Conservation (phyloP, 2,888 invertebrate species). For the Adineta ricciae region DNA sequence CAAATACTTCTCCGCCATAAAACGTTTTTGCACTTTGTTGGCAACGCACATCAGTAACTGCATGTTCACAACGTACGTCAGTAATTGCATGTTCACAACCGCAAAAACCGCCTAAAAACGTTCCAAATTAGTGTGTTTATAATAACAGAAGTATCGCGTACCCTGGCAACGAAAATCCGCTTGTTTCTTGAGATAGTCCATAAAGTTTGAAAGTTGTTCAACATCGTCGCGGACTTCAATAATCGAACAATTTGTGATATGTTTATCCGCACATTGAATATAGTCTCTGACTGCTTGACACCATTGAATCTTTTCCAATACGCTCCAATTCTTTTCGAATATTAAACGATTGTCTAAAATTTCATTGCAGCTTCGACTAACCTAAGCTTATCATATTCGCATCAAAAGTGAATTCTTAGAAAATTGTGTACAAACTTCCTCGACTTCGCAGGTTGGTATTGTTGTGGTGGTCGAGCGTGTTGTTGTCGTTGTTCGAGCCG, state of each 20-base stretch:
- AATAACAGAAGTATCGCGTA: background rate
- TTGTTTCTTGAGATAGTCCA: slow-evolving; percentile 25
- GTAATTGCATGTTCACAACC: slow-evolving; percentile 26
- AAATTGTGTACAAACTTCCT: background rate
- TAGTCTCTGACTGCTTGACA: slow-evolving; percentile 23
- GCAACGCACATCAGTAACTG: slow-evolving; percentile 27
- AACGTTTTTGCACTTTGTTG: background rate
- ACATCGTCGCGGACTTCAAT: slow-evolving; percentile 26
- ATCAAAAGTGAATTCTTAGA: too few relatives aligned
- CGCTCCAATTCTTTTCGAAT: slow-evolving; percentile 28
- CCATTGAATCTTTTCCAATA: slow-evolving; percentile 32
- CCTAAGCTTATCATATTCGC: background rate
- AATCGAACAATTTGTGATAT: slow-evolving; percentile 30
- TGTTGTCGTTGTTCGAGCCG: slow-evolving; percentile 26
- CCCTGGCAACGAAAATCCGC: slow-evolving; percentile 26
- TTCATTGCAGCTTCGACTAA: slow-evolving; percentile 24
- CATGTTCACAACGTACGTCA: slow-evolving; percentile 30
- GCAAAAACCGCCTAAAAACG: slow-evolving; percentile 13
- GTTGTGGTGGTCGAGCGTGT: slow-evolving; percentile 25
- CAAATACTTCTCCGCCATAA: background rate
- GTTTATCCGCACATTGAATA: slow-evolving; percentile 29
- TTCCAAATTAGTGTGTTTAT: background rate
- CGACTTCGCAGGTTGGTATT: slow-evolving; percentile 24
- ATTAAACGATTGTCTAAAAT: slow-evolving; percentile 22
- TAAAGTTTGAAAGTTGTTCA: slow-evolving; percentile 29